phyloP scores from a whole-genome alignment of 2,888 invertebrate species.

The Xiphydria camelus region DNA sequence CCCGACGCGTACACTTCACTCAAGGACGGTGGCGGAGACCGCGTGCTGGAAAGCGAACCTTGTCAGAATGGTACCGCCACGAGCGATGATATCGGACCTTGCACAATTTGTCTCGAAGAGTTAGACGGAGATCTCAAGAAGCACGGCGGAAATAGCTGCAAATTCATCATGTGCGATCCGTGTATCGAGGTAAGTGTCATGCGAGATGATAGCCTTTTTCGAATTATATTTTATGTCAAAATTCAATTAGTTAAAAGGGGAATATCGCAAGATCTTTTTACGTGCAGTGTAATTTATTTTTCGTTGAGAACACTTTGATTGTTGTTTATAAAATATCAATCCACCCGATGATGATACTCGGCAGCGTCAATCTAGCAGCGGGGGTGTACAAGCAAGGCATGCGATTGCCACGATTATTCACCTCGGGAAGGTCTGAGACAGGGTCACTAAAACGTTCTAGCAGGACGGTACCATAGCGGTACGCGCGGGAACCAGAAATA shows the following conservation, averaged over 20 bases:
- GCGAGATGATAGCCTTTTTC: too few species aligned
- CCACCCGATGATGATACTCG: slow-evolving; percentile 56
- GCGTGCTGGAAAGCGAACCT: slow-evolving; percentile 33
- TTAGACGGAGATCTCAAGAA: slow-evolving; percentile 61
- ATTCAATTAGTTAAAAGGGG: not conserved
- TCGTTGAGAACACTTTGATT: too few species aligned
- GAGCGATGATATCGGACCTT: slow-evolving; percentile 52
- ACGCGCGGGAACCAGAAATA: slow-evolving; percentile 78
- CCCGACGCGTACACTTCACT: slow-evolving; percentile 38
- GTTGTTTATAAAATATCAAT: not conserved
- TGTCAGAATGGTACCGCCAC: slow-evolving; percentile 36
- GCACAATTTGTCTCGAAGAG: slow-evolving; percentile 67
- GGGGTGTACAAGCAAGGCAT: slow-evolving; percentile 70
- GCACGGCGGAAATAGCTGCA: slow-evolving; percentile 63
- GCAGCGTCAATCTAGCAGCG: slow-evolving; percentile 77
- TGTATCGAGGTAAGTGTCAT: slow-evolving; percentile 65
- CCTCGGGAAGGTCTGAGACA: slow-evolving; percentile 85
- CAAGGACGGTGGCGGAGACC: slow-evolving; percentile 33
- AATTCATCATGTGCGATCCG: slow-evolving; percentile 60
- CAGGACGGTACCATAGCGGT: slow-evolving; percentile 69
- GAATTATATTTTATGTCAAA: too few species aligned
- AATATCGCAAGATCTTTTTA: too few species aligned
- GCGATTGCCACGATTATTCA: slow-evolving; percentile 58
- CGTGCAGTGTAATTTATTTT: too few species aligned
- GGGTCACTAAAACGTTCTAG: slow-evolving; percentile 71